Base-by-base conservation (phyloP, 2,888 invertebrate species). In the Parelbella ahira region DNA sequence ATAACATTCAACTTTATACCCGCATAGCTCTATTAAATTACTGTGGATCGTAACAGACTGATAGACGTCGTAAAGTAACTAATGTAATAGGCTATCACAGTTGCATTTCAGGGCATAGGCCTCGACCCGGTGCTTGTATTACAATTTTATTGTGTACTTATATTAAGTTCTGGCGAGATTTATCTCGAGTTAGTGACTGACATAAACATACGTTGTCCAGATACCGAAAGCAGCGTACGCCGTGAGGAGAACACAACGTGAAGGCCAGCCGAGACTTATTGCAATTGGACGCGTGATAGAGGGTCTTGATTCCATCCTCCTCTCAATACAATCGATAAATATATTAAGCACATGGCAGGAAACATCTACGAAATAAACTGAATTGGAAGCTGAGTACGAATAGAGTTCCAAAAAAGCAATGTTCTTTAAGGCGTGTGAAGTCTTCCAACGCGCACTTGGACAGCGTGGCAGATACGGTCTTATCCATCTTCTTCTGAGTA, bases 71-170 rank as follows among this genome's bases (percentile, higher is more conserved):
- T 49, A 51, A 51, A 53, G 38, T 46, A 47, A 45, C 44, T 32
- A 36, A 37, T 48, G 41, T 51, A 46, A 53, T 48, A 44, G 49
- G 24, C 44, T 46, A 47, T 50, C 37, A 13, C 39, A 44, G 38
- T 32, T 44, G 23, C 37, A 45, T 45, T 45, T 43, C 44, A 41
- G 51, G 47, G 41, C 46, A 49, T 48, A 49, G 49, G 53, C 45
- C 49, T 51, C 44, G 30, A 42, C 33, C 34, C 29, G 18, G 32
- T 32, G 46, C 44, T 53, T 48, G 48, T 48, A 44, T 29, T 42
- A 51, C 49, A 47, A 53, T 53, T 53, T 51, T 51, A 51, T 51
- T 48, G 48, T 49, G 43, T 33, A 46, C 30, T 47, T 53, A 50
- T 46, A 45, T 43, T 30, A 38, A 38, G 24, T 34, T 15, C 21